Conservation (phyloP, 2,797 vertebrate species). For the Leptatherina wallacei region DNA sequence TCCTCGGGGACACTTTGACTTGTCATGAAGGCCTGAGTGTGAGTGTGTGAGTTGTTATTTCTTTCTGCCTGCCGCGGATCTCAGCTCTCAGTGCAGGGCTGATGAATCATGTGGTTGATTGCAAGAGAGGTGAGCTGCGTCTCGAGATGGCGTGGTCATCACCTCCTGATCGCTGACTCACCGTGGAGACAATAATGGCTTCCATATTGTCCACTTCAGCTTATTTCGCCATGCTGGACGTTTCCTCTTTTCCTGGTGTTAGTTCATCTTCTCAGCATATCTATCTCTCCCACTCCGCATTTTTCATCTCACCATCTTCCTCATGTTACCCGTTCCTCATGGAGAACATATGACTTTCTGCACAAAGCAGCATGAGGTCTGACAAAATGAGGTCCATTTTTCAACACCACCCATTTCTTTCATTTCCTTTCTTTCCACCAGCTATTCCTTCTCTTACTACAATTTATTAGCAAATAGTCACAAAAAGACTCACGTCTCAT, state of each 20-base stretch:
- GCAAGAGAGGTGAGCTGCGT: constrained; percentile 31
- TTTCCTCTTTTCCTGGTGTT: neutral
- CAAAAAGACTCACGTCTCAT: neutral
- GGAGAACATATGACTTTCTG: neutral
- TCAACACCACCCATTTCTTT: neutral
- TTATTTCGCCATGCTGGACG: neutral
- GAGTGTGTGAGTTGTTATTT: constrained; percentile 15
- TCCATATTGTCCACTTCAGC: neutral
- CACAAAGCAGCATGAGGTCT: constrained; percentile 1
- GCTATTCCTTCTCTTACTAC: neutral
- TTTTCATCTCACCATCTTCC: neutral
- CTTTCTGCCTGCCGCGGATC: constrained; percentile 16
- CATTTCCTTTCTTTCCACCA: neutral
- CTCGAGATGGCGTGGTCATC: constrained; percentile 8
- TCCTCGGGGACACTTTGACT: constrained; percentile 48
- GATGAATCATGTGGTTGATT: constrained; percentile 43
- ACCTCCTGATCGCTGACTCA: constrained; percentile 25
- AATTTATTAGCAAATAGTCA: neutral
- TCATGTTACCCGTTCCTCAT: neutral
- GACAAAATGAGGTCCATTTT: neutral
- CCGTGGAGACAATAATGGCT: constrained; percentile 6
- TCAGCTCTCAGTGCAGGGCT: constrained; percentile 15
- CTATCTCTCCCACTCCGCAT: neutral
- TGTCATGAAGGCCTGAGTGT: constrained; percentile 11
- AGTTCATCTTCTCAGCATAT: neutral